Conservation (phyloP, 2,888 invertebrate genomes). For the Hydropsyche betteni region DNA sequence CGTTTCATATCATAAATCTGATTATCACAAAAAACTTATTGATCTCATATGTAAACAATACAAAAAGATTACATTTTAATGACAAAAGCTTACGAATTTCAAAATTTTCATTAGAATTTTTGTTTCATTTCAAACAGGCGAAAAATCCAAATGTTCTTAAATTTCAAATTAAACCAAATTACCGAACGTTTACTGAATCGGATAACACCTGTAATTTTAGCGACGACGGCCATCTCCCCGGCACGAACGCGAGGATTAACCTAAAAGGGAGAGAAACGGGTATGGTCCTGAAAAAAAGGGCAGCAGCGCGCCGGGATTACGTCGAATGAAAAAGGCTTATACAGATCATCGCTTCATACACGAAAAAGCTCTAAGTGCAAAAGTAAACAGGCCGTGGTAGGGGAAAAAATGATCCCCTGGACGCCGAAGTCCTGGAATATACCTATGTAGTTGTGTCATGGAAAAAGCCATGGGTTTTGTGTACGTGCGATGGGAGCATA, state of each 20-base stretch:
- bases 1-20: too few species aligned
- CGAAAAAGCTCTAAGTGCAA: slow-evolving; percentile 42
- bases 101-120: too few species aligned
- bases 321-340: slow-evolving; percentile 45
- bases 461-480: too few species aligned
- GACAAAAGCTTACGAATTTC: too few species aligned
- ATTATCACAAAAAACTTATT: too few species aligned
- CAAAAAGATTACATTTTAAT: too few species aligned
- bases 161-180: neutral
- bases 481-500: neutral
- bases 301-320: slow-evolving; percentile 35
- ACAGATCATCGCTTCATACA: slow-evolving; percentile 44
- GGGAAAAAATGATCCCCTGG: slow-evolving; percentile 35
- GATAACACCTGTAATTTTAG: slow-evolving; percentile 33
- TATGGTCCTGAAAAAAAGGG: slow-evolving; percentile 13
- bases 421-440: neutral
- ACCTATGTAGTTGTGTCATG: neutral
- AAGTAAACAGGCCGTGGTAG: slow-evolving; percentile 29
- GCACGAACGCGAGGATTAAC: slow-evolving; percentile 15
- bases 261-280: slow-evolving; percentile 10
- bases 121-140: too few species aligned
- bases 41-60: too few species aligned
- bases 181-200: slow-evolving; percentile 2
- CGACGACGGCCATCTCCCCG: neutral
- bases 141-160: too few species aligned